These are phyloP conservation scores for Pissodes strobi DNA, from an alignment of 1,140 invertebrate species.

Conservation along the genomic window DNA sequence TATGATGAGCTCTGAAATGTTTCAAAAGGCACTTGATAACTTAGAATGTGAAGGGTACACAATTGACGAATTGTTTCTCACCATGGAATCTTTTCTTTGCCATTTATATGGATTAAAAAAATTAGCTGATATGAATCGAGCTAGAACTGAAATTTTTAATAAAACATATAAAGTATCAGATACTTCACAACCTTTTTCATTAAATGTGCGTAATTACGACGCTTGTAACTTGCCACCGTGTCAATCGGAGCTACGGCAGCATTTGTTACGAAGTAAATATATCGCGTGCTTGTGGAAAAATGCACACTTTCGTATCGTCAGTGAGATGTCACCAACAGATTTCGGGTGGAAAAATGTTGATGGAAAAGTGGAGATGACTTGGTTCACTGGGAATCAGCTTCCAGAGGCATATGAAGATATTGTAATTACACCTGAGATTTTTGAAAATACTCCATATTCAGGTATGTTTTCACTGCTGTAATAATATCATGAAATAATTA, in stretches of 20 bases:
- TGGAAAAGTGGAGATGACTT: constrained; percentile 43
- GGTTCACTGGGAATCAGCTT: constrained; percentile 47
- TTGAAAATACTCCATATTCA: not conserved
- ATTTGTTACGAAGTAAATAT: constrained; percentile 39
- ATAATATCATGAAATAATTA: not conserved
- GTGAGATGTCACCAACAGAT: constrained; percentile 24
- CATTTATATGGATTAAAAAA: constrained; percentile 17
- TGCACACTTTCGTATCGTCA: no score
- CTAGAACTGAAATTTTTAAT: constrained; percentile 16
- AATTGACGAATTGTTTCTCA: not conserved
- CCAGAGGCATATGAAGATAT: constrained; percentile 47
- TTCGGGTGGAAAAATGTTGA: constrained; percentile 44
- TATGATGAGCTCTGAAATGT: not conserved
- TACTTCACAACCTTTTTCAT: no score
- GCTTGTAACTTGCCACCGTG: no score
- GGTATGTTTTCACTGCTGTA: constrained; percentile 8
- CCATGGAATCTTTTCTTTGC: constrained; percentile 8
- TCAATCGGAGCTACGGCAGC: no score
- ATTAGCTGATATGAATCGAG: constrained; percentile 8
- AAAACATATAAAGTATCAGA: constrained; percentile 17
- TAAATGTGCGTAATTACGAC: no score
- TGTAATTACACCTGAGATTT: constrained; percentile 20
- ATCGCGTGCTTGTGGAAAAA: constrained; percentile 42
- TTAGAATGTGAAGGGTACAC: not conserved
- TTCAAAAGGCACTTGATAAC: not conserved